Percentiles rank a stretch among this genome's conserved stretches.
These are phyloP conservation scores for Tromatobia lineatoria DNA, from an alignment of 2,888 invertebrate species.

Conservation along the genomic window DNA sequence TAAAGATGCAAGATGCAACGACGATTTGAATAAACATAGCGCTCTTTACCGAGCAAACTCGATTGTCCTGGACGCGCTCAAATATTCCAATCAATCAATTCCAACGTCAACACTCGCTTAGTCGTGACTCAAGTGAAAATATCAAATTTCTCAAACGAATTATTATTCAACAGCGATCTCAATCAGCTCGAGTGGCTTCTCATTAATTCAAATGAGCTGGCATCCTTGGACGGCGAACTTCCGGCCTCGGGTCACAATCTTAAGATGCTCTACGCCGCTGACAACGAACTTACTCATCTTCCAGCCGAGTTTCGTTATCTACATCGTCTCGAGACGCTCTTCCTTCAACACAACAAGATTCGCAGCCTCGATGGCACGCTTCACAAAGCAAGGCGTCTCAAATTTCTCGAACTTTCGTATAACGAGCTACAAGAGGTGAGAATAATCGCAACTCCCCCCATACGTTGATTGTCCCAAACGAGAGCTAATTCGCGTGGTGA, in stretches of 20 bases:
- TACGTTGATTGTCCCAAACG: background rate
- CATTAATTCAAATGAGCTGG: conserved; percentile 92
- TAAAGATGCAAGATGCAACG: conserved; percentile 16
- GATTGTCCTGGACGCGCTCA: background rate
- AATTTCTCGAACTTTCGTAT: conserved; percentile 90
- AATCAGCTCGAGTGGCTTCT: conserved; percentile 92
- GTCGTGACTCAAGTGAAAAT: conserved; percentile 11
- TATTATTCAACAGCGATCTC: conserved; percentile 86
- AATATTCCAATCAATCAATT: conserved; percentile 4
- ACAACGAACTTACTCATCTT: conserved; percentile 90
- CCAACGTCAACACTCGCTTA: background rate
- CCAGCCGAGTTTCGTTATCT: conserved; percentile 91
- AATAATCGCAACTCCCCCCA: background rate
- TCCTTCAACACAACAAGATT: conserved; percentile 91
- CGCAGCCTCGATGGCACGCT: conserved; percentile 90
- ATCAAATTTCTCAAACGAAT: conserved; percentile 25
- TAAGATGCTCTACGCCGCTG: conserved; percentile 90
- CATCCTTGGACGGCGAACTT: conserved; percentile 91
- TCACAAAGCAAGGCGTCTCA: conserved; percentile 89
- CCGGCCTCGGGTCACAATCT: conserved; percentile 90
- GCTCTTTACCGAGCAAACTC: conserved; percentile 4
- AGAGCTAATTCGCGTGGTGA: background rate
- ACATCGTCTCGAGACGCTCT: conserved; percentile 90
- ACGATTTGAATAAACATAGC: conserved; percentile 14
- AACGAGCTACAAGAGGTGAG: conserved; percentile 89